Conservation (phyloP, 2,797 vertebrate genomes). For the Pipistrellus pygmaeus region DNA sequence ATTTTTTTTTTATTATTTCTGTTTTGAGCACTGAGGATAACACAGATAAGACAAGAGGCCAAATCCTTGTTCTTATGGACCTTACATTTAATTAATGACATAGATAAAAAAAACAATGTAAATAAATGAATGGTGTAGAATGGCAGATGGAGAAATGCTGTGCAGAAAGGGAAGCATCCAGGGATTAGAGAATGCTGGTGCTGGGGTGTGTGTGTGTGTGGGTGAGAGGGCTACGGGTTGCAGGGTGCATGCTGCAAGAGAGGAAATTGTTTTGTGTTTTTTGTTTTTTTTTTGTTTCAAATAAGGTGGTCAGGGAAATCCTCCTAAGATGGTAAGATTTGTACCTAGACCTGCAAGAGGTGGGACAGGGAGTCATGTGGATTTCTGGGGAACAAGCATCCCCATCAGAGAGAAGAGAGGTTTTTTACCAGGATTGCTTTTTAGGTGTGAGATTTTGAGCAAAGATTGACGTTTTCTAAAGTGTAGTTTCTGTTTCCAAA, state of each 20-base stretch:
- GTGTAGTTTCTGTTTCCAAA: background rate
- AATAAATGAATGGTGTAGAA: background rate
- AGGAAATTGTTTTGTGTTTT: background rate
- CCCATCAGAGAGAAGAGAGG: background rate
- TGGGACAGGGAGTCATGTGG: background rate
- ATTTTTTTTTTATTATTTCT: background rate
- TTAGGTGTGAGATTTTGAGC: background rate
- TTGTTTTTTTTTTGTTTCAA: background rate
- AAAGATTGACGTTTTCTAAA: background rate
- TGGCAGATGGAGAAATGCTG: background rate
- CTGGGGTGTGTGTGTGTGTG: background rate
- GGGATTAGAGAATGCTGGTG: background rate
- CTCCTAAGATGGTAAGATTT: background rate
- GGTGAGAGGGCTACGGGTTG: background rate
- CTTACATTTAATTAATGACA: background rate
- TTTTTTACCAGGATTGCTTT: background rate
- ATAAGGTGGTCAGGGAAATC: background rate
- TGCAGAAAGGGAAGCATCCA: background rate
- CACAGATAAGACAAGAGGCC: background rate
- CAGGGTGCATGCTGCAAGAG: too few relatives aligned
- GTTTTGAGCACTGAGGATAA: background rate
- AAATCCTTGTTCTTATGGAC: background rate
- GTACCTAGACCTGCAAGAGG: background rate
- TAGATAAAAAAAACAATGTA: background rate
- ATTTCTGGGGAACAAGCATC: background rate